Conservation (phyloP, 2,797 vertebrate genomes). For the Chelmon rostratus region DNA sequence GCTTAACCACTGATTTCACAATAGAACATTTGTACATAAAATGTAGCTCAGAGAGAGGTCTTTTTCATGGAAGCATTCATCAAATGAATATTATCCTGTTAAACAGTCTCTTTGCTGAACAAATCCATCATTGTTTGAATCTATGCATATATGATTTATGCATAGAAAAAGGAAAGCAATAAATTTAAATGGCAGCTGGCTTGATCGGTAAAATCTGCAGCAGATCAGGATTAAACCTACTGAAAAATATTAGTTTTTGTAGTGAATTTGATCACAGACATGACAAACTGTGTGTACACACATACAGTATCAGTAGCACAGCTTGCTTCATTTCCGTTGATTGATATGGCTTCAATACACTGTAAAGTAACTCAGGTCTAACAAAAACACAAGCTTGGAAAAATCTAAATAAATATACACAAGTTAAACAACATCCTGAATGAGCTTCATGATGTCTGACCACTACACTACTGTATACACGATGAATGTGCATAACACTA, state of each 20-base stretch:
- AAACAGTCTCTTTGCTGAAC: constrained; percentile 22
- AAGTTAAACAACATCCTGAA: constrained; percentile 37
- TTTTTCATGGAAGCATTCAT: constrained; percentile 8
- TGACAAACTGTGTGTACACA: constrained; percentile 13
- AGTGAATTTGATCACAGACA: constrained; percentile 25
- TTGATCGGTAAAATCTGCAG: constrained; percentile 20
- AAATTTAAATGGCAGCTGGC: constrained; percentile 6
- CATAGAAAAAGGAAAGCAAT: constrained; percentile 16
- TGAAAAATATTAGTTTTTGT: constrained; percentile 12
- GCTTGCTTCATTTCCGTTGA: constrained; percentile 34
- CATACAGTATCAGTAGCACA: constrained; percentile 35
- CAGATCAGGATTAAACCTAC: constrained; percentile 22
- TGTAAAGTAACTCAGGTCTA: constrained; percentile 10
- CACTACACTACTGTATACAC: neutral
- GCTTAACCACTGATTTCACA: constrained; percentile 29
- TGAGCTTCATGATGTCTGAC: constrained; percentile 20
- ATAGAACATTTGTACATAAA: constrained; percentile 26
- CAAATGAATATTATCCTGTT: neutral
- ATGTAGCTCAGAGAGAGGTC: constrained; percentile 1
- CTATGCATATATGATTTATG: constrained; percentile 33
- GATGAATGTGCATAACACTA: constrained; percentile 29
- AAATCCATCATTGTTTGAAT: constrained; percentile 29
- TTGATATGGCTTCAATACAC: constrained; percentile 65
- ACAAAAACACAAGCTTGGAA: neutral
- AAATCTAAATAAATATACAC: constrained; percentile 50